Percentiles rank a stretch among this genome's conserved stretches.
Evolutionary conservation across 64 coral and sea anemone genomes (phyloP).

Genomic region (Acropora yongei): DNA sequence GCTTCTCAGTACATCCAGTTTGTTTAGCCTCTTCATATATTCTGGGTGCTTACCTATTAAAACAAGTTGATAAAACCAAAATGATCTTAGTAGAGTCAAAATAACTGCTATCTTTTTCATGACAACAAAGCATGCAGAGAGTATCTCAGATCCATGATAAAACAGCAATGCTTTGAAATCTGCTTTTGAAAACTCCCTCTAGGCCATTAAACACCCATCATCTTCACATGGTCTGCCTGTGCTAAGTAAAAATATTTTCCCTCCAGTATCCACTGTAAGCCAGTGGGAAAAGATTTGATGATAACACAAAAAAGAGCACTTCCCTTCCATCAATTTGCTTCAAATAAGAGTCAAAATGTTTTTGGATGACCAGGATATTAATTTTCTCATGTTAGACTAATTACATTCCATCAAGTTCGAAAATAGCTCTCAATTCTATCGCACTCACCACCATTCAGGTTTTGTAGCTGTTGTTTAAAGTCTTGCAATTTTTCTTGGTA

Average conservation of each 20-base stretch:
- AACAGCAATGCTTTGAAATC: background rate
- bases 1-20: constrained; percentile 85
- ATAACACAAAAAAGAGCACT: too few species aligned
- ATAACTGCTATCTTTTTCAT: background rate
- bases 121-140: background rate
- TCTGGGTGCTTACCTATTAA: constrained; percentile 88
- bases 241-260: too few species aligned
- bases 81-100: background rate
- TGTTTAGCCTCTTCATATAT: constrained; percentile 83
- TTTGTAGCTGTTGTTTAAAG: constrained; percentile 89
- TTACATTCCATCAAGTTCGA: background rate
- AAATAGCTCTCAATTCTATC: too few species aligned
- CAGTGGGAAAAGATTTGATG: too few species aligned
- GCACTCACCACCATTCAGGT: constrained; percentile 80
- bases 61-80: background rate
- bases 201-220: background rate
- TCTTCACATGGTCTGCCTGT: too few species aligned
- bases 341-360: too few species aligned
- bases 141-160: background rate
- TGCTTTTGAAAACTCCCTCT: background rate
- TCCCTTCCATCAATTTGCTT: too few species aligned
- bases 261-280: too few species aligned
- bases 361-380: too few species aligned
- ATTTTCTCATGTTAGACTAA: too few species aligned
- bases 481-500: constrained; percentile 97